These are phyloP conservation scores for Forbesichthys papilliferus DNA, from an alignment of 2,113 vertebrate species.

Conservation along the genomic window DNA sequence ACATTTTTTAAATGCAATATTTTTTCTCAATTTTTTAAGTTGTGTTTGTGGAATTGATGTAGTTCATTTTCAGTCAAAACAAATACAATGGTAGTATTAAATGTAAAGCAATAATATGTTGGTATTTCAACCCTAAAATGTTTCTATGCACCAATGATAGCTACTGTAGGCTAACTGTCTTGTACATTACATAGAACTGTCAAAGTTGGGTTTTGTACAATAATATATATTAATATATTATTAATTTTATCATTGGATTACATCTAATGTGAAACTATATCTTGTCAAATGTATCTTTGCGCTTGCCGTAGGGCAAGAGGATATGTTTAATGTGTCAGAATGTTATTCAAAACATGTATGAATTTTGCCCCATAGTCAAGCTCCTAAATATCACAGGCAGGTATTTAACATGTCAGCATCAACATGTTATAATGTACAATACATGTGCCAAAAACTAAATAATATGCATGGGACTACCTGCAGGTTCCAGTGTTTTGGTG, in stretches of 20 bases:
- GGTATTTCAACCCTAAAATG: constrained; percentile 68
- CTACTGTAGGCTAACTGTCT: constrained; percentile 74
- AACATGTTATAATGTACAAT: constrained; percentile 20
- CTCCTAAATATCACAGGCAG: constrained; percentile 55
- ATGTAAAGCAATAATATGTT: constrained; percentile 82
- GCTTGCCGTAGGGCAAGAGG: constrained; percentile 29
- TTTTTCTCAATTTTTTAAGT: constrained; percentile 69
- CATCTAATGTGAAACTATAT: constrained; percentile 50
- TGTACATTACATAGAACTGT: constrained; percentile 68
- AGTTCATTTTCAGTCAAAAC: constrained; percentile 75
- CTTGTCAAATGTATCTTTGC: constrained; percentile 56
- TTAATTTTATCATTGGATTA: constrained; percentile 59
- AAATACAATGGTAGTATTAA: constrained; percentile 68
- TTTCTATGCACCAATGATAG: constrained; percentile 80
- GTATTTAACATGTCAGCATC: constrained; percentile 27
- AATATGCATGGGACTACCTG: constrained; percentile 42
- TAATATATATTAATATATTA: constrained; percentile 57
- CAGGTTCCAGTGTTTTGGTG: constrained; percentile 59
- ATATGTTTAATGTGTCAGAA: constrained; percentile 41
- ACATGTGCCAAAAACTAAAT: constrained; percentile 61
- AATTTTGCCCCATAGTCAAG: constrained; percentile 40
- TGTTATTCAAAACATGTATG: constrained; percentile 45
- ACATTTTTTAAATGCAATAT: constrained; percentile 78
- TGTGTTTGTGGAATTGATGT: constrained; percentile 63
- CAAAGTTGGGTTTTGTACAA: constrained; percentile 69